phyloP scores from a whole-genome alignment of 2,113 vertebrate species.

The Entomyzon cyanotis region DNA sequence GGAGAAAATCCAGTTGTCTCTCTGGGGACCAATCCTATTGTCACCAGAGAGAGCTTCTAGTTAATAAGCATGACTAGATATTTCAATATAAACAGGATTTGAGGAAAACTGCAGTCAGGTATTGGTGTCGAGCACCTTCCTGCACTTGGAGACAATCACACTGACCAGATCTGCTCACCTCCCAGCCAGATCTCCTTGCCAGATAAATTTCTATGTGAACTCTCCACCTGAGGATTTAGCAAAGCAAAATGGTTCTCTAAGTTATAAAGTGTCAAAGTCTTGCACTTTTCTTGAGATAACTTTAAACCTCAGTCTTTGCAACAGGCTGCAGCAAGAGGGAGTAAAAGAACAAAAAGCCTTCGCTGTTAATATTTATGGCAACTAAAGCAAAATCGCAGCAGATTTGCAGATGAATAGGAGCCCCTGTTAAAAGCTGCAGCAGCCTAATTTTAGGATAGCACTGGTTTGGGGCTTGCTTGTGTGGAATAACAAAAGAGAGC shows the following conservation, averaged over 20 bases:
- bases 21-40: background rate
- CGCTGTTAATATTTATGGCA: conserved; percentile 57
- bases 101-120: background rate
- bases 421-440: conserved; percentile 34
- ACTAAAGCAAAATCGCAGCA: conserved; percentile 26
- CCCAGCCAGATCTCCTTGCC: background rate
- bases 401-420: conserved; percentile 48
- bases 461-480: background rate
- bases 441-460: conserved; percentile 41
- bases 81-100: background rate
- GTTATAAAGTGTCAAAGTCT: background rate
- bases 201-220: background rate
- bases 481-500: conserved; percentile 15
- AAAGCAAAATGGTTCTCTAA: background rate
- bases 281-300: background rate
- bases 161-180: background rate
- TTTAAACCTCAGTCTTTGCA: conserved; percentile 42
- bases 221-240: background rate
- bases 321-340: conserved; percentile 59
- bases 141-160: background rate
- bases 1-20: background rate
- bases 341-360: conserved; percentile 61
- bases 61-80: background rate
- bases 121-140: background rate
- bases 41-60: background rate